Conservation (phyloP, 2,113 vertebrate species). For the Psettodes erumei region DNA sequence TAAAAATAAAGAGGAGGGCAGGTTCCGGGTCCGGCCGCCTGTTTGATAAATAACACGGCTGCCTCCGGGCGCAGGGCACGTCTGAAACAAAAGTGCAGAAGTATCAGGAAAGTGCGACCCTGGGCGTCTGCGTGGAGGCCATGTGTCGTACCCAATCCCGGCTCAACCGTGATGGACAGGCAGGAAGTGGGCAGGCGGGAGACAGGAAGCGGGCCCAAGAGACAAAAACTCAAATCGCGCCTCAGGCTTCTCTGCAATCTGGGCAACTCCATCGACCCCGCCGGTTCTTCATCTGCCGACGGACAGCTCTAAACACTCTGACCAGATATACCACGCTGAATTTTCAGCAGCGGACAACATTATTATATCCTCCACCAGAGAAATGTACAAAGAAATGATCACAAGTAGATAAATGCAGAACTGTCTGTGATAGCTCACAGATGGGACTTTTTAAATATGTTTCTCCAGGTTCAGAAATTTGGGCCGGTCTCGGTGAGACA, state of each 20-base stretch:
- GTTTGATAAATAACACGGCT: constrained; percentile 28
- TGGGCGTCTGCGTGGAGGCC: constrained; percentile 17
- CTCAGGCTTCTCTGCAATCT: constrained; percentile 25
- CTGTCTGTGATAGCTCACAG: too few species aligned
- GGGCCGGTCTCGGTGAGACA: too few species aligned
- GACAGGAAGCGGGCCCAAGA: constrained; percentile 56
- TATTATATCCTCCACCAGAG: too few species aligned
- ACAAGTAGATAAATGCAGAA: too few species aligned
- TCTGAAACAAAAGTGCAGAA: constrained; percentile 25
- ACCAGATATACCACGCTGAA: constrained; percentile 11
- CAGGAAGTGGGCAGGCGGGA: constrained; percentile 53
- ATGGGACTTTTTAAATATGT: too few species aligned
- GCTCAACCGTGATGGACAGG: constrained; percentile 46
- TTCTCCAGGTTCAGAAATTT: too few species aligned
- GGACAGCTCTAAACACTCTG: constrained; percentile 39
- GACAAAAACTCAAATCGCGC: constrained; percentile 48
- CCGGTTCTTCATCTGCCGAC: constrained; percentile 32
- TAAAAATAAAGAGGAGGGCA: too few species aligned
- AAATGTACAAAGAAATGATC: too few species aligned
- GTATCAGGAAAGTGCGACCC: constrained; percentile 34
- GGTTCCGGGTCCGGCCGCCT: neutral
- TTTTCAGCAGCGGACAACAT: too few species aligned
- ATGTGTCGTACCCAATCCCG: constrained; percentile 42
- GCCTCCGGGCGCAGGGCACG: constrained; percentile 32
- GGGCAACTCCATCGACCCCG: neutral